Conservation (phyloP, 30 jellyfish, hydroid and myxozoan species). For the Mastigias papua region DNA sequence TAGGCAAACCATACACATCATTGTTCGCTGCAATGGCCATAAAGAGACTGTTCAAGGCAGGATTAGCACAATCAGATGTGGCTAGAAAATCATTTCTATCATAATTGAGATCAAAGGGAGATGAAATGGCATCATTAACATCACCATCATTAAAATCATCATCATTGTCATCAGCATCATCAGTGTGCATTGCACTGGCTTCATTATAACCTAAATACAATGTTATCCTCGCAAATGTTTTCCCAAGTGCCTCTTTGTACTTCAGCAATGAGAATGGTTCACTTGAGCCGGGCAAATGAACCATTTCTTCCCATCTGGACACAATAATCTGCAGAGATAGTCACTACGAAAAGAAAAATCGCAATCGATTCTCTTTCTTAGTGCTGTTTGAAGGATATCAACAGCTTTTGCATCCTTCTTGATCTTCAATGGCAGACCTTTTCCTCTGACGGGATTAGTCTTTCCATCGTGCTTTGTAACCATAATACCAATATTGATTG, state of each 20-base stretch:
- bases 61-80: slow-evolving; percentile 41
- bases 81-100: slow-evolving; percentile 43
- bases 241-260: slow-evolving; percentile 74
- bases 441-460: slow-evolving; percentile 60
- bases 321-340: slow-evolving; percentile 43
- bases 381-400: slow-evolving; percentile 52
- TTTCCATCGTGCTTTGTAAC: slow-evolving; percentile 63
- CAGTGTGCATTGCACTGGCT: slow-evolving; percentile 19
- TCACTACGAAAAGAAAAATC: slow-evolving; percentile 59
- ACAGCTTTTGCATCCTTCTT: slow-evolving; percentile 2
- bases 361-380: slow-evolving; percentile 51
- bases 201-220: slow-evolving; percentile 45
- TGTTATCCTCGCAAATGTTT: slow-evolving; percentile 54
- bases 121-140: slow-evolving; percentile 58
- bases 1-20: slow-evolving; percentile 52
- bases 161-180: slow-evolving; percentile 14
- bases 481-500: slow-evolving; percentile 59
- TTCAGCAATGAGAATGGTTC: slow-evolving; percentile 55
- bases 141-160: background rate
- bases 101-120: slow-evolving; percentile 35
- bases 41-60: slow-evolving; percentile 33
- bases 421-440: slow-evolving; percentile 59
- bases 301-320: slow-evolving; percentile 72
- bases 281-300: slow-evolving; percentile 64
- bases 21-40: slow-evolving; percentile 53